A percentile compares a stretch with the other conserved stretches of the same genome.
These are phyloP conservation scores for Syngnathus acus DNA, from an alignment of 2,797 vertebrate genomes.

Conservation along the genomic window DNA sequence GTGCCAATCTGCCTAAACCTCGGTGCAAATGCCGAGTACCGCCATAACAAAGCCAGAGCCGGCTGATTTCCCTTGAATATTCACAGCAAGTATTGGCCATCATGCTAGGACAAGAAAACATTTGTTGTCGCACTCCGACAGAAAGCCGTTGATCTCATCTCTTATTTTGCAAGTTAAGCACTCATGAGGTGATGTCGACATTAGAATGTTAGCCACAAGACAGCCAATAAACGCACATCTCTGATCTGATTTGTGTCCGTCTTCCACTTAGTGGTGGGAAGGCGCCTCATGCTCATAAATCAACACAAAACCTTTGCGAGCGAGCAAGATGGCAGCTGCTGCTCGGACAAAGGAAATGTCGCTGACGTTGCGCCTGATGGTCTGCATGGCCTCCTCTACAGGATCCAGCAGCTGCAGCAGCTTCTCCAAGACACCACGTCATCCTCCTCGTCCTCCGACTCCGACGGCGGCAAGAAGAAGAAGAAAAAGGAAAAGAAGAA, in stretches of 20 bases:
- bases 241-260: neutral
- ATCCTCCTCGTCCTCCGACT: constrained; percentile 48
- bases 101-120: neutral
- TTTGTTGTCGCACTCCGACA: neutral
- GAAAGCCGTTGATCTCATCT: neutral
- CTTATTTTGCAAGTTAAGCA: constrained; percentile 1
- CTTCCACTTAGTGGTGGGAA: constrained; percentile 2
- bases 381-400: constrained; percentile 37
- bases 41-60: no score
- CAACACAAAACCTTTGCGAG: neutral
- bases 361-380: constrained; percentile 1
- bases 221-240: constrained; percentile 1
- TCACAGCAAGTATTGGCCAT: neutral
- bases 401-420: constrained; percentile 89
- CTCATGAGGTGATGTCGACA: neutral
- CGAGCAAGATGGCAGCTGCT: neutral
- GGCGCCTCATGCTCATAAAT: neutral
- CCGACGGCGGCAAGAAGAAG: constrained; percentile 74
- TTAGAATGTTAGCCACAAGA: neutral
- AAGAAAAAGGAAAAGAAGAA: constrained; percentile 78
- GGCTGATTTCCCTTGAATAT: no score
- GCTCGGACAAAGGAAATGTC: constrained; percentile 2
- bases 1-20: no score
- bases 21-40: no score
- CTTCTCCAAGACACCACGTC: constrained; percentile 87